These are phyloP conservation scores for Carcharodon carcharias DNA, from an alignment of 2,797 vertebrate genomes.

Conservation along the genomic window DNA sequence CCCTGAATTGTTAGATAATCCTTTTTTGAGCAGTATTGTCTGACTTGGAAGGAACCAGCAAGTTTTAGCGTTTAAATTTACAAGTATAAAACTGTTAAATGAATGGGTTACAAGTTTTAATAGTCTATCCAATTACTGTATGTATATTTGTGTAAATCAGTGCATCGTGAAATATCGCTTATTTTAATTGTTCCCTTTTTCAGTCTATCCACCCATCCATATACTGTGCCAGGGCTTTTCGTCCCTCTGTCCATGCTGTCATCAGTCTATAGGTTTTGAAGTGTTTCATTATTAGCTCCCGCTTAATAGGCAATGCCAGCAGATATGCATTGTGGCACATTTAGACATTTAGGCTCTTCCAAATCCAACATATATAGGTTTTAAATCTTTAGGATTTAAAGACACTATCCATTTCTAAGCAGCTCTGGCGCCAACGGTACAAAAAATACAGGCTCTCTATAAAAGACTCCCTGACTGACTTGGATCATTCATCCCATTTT, in stretches of 20 bases:
- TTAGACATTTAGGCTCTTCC: not conserved
- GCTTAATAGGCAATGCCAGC: not conserved
- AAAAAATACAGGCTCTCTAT: not conserved
- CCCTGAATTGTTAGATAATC: not conserved
- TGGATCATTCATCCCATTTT: constrained; percentile 16
- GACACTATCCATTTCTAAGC: not conserved
- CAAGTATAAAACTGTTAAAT: not conserved
- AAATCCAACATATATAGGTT: constrained; percentile 4
- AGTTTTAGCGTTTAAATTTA: not conserved
- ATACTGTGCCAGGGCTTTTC: not conserved
- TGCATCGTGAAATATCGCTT: not conserved
- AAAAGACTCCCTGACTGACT: constrained; percentile 10
- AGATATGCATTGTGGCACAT: not conserved
- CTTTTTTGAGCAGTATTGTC: not conserved
- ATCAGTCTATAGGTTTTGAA: not conserved
- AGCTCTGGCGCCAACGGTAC: not conserved
- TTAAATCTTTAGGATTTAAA: not conserved
- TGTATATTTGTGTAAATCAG: not conserved
- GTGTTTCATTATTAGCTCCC: not conserved
- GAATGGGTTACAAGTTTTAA: not conserved
- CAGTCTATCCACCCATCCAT: not conserved
- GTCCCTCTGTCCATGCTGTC: not conserved
- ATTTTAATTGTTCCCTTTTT: no score
- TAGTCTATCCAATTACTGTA: not conserved
- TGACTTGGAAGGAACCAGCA: not conserved